Evolutionary conservation across 1,140 invertebrate species (phyloP).

Genomic region (Phocides pigmalion): DNA sequence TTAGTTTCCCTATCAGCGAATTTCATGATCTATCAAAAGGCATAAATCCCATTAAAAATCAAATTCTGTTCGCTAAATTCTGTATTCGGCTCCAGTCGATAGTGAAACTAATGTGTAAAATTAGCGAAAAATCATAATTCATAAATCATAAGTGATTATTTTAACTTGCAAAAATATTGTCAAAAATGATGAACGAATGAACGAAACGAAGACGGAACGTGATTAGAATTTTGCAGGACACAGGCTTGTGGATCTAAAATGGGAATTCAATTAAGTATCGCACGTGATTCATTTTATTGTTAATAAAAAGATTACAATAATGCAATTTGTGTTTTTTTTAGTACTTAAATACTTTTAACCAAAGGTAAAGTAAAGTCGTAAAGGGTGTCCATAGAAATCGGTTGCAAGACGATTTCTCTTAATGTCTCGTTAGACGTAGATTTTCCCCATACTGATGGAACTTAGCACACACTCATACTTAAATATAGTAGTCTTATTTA

Average conservation of each 20-base stretch:
- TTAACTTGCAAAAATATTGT: slow-evolving; percentile 21
- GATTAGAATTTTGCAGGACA: slow-evolving; percentile 43
- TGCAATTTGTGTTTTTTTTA: slow-evolving; percentile 47
- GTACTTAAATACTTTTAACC: not conserved
- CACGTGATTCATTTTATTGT: slow-evolving; percentile 82
- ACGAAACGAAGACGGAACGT: slow-evolving; percentile 22
- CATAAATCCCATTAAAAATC: too few species aligned
- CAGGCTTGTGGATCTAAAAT: slow-evolving; percentile 72
- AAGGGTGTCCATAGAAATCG: too few species aligned
- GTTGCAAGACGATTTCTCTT: too few species aligned
- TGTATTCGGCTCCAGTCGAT: slow-evolving; percentile 1
- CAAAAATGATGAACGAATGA: slow-evolving; percentile 8
- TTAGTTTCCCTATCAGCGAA: slow-evolving; percentile 20
- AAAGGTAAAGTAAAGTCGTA: too few species aligned
- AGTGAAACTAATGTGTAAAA: slow-evolving; percentile 14
- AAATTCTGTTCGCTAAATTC: not conserved
- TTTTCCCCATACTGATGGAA: too few species aligned
- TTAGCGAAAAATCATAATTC: slow-evolving; percentile 10
- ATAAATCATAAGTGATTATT: slow-evolving; percentile 18
- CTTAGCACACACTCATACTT: too few species aligned
- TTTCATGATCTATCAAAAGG: not conserved
- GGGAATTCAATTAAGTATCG: slow-evolving; percentile 79
- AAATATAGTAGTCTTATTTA: too few species aligned
- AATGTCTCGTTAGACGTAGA: too few species aligned
- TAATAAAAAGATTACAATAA: slow-evolving; percentile 82